Base-by-base conservation (phyloP, 2,113 vertebrate species). In the Chaetodon trifascialis region DNA sequence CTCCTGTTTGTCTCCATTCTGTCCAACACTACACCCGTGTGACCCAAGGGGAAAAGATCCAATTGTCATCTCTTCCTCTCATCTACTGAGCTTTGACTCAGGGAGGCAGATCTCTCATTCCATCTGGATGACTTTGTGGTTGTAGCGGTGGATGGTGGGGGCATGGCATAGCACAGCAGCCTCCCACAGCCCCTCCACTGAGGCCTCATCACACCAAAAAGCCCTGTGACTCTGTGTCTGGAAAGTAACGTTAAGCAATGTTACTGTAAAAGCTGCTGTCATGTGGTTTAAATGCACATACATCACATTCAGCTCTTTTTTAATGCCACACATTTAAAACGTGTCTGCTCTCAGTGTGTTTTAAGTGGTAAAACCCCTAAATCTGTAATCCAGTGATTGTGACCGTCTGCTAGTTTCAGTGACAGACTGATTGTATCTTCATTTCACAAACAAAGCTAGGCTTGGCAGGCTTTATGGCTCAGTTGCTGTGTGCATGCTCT, bases 41-140 rank as follows among this genome's bases (percentile, higher is more conserved):
- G 68, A 76, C 91, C 89, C 77, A 51, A 56, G 64, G 84, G 90
- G 82, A 83, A 91, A 88, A 87, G 79, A 88, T 71, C 30, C 76
- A 65, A 82, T 74, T 90, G 88, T 92, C 89, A 93, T 94, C 94
- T 86, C 90, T 93, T 93, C 92, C 92, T 93, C 90, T 87, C 84
- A 94, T 94, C 93, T 92, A 66, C 81, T 79, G 47, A 65, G 76
- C 59, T 79, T 75, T 46, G 65, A 88, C 79, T 74, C 4, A 0
- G 34, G 30, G 7, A 86, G 79, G 59, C 84, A 81, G 66, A 94
- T 94, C 92, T 94, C 78, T 92, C 91, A 91, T 94, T 93, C 91
- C 93, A 95, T 95, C 94, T 86, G 82, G 44, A 92, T 92, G 90
- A 93, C 90, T 87, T 64, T 75, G 76, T 59, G 81, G 78, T 73